Conservation (phyloP, 2,888 invertebrate genomes). For the Yponomeuta cagnagella region DNA sequence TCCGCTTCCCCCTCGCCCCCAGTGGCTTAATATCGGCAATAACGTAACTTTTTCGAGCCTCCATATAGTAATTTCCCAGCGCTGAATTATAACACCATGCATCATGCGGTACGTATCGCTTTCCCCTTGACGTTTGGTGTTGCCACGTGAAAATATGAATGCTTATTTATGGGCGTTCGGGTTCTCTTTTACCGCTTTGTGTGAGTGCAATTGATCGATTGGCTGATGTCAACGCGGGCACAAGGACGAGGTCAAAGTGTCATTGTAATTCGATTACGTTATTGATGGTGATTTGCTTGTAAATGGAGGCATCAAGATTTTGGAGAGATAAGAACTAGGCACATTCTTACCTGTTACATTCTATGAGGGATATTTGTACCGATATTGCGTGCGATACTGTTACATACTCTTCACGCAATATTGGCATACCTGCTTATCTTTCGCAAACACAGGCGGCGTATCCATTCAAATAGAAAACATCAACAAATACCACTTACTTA, state of each 20-base stretch:
- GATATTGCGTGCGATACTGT: neutral
- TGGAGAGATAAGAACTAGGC: neutral
- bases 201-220: neutral
- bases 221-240: neutral
- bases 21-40: slow-evolving; percentile 57
- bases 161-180: neutral
- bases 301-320: neutral
- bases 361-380: neutral
- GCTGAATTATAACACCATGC: slow-evolving; percentile 56
- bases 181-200: neutral
- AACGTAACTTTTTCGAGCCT: slow-evolving; percentile 47
- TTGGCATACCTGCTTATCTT: neutral
- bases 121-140: slow-evolving; percentile 17
- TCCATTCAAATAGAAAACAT: neutral
- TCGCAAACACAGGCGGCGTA: neutral
- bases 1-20: slow-evolving; percentile 29
- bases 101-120: slow-evolving; percentile 46
- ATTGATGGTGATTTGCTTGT: neutral
- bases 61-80: slow-evolving; percentile 44
- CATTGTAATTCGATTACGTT: neutral
- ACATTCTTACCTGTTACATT: neutral
- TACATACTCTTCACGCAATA: neutral
- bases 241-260: neutral
- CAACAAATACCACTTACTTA: slow-evolving; percentile 1
- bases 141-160: slow-evolving; percentile 32